phyloP scores from a whole-genome alignment of 2,113 vertebrate species.

The Brachionichthys hirsutus region DNA sequence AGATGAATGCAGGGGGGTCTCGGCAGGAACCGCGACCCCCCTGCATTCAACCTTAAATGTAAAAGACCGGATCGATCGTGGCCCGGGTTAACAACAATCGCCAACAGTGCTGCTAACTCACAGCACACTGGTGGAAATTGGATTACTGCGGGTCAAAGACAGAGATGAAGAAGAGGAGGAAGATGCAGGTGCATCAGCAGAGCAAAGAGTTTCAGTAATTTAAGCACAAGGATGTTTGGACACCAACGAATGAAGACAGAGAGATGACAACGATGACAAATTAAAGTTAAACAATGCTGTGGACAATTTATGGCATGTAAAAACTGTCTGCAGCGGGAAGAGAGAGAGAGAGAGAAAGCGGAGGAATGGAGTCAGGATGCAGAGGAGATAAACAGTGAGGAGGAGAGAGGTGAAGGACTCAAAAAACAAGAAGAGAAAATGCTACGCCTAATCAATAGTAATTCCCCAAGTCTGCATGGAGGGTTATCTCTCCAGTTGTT shows the following conservation, averaged over 20 bases:
- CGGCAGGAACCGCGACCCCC: too few species aligned
- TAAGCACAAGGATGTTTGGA: neutral
- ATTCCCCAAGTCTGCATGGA: slow-evolving; percentile 48
- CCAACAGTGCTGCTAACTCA: too few species aligned
- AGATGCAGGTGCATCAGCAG: neutral
- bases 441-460: slow-evolving; percentile 67
- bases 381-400: slow-evolving; percentile 21
- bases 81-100: too few species aligned
- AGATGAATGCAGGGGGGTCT: too few species aligned
- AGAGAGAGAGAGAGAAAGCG: slow-evolving; percentile 12
- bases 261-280: slow-evolving; percentile 8
- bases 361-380: slow-evolving; percentile 7
- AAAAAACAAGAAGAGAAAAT: slow-evolving; percentile 38
- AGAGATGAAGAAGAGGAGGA: too few species aligned
- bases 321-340: slow-evolving; percentile 8
- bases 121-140: too few species aligned
- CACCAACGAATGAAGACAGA: neutral
- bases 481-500: slow-evolving; percentile 36
- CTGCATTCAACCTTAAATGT: too few species aligned
- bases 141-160: too few species aligned
- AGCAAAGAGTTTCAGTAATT: slow-evolving; percentile 5
- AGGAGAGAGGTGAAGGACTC: slow-evolving; percentile 32
- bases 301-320: slow-evolving; percentile 16
- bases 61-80: too few species aligned
- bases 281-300: slow-evolving; percentile 25